A percentile compares a stretch with the other conserved stretches of the same genome.
These are phyloP conservation scores for Philopotamus ludificatus DNA, from an alignment of 1,140 invertebrate species.

Conservation along the genomic window DNA sequence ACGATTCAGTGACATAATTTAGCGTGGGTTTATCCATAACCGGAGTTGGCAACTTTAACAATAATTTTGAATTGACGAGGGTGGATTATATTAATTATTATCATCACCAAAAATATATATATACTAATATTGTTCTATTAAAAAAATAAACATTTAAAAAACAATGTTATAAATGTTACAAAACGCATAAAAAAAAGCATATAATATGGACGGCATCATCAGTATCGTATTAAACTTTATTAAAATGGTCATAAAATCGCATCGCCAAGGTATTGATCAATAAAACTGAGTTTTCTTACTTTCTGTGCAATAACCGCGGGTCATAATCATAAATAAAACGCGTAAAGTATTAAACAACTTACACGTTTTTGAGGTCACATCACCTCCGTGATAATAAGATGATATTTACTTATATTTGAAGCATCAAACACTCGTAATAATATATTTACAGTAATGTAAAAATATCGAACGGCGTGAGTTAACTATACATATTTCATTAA, in stretches of 20 bases:
- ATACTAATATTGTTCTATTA: too few relatives aligned
- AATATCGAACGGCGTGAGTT: too few relatives aligned
- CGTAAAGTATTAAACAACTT: background rate
- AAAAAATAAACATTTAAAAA: too few relatives aligned
- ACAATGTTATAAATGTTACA: too few relatives aligned
- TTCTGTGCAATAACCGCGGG: background rate
- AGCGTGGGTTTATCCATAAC: background rate
- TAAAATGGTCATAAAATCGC: background rate
- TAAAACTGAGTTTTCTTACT: background rate
- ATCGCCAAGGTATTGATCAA: background rate
- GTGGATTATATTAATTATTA: constrained; percentile 5
- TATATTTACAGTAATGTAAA: too few relatives aligned
- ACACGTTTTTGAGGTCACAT: background rate
- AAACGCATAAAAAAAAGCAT: too few relatives aligned
- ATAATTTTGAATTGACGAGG: background rate
- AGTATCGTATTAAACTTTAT: too few relatives aligned
- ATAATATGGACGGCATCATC: too few relatives aligned
- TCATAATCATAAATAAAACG: background rate
- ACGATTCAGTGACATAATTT: background rate
- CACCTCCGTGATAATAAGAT: background rate
- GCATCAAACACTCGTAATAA: too few relatives aligned
- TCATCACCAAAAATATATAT: too few relatives aligned
- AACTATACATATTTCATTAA: too few relatives aligned
- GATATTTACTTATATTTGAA: too few relatives aligned
- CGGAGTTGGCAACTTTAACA: background rate